A percentile compares a stretch with the other conserved stretches of the same genome.
These are phyloP conservation scores for Apis laboriosa DNA, from an alignment of 1,140 invertebrate genomes.

Conservation along the genomic window DNA sequence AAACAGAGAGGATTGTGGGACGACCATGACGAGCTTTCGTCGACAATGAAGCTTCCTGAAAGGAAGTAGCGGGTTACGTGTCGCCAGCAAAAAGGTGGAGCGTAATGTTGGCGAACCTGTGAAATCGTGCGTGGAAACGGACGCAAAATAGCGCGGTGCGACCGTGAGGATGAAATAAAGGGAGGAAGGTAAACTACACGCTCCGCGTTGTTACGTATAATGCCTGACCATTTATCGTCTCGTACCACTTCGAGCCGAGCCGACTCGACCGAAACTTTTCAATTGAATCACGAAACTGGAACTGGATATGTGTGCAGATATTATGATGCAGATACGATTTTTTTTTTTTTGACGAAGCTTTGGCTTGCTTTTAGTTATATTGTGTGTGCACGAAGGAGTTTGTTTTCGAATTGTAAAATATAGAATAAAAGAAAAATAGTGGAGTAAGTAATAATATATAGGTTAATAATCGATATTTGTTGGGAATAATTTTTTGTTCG, in stretches of 20 bases:
- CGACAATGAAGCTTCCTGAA: slow-evolving; percentile 15
- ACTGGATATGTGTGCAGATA: background rate
- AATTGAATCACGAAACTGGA: background rate
- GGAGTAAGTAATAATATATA: too few relatives aligned
- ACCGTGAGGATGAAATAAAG: background rate
- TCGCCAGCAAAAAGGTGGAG: slow-evolving; percentile 6
- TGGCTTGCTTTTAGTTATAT: too few relatives aligned
- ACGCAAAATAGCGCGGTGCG: slow-evolving; percentile 1
- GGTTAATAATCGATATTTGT: too few relatives aligned
- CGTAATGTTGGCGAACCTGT: background rate
- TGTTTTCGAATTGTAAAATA: too few relatives aligned
- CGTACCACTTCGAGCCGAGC: background rate
- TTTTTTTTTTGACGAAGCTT: too few relatives aligned
- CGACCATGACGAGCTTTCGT: background rate
- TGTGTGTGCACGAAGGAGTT: too few relatives aligned
- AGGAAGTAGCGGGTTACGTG: slow-evolving; percentile 19
- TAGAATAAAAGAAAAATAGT: too few relatives aligned
- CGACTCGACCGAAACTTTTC: background rate
- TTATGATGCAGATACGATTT: background rate
- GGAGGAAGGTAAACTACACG: slow-evolving; percentile 12
- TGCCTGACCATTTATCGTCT: slow-evolving; percentile 24
- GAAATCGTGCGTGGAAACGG: slow-evolving; percentile 21
- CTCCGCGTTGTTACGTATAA: slow-evolving; percentile 16
- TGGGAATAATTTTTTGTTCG: too few relatives aligned
- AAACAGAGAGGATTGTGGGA: background rate